phyloP scores from a whole-genome alignment of 2,888 invertebrate species.

The Corythucha ciliata region DNA sequence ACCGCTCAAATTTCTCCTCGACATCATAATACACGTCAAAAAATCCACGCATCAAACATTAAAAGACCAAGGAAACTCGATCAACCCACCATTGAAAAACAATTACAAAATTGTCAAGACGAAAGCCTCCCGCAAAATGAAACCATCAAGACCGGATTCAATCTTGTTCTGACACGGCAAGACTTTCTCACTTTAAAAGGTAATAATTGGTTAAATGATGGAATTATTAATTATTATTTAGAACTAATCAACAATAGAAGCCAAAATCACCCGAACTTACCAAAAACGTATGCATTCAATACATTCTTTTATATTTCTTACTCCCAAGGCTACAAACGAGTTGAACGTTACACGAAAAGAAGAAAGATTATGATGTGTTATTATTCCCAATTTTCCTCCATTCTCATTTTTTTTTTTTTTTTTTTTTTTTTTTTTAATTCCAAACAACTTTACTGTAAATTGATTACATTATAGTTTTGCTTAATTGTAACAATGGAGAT shows the following conservation, averaged over 20 bases:
- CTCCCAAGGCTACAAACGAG: conserved; percentile 6
- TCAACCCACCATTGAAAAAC: no score
- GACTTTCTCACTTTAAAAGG: conserved; percentile 7
- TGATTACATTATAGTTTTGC: no score
- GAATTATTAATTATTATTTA: not conserved
- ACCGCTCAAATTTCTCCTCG: conserved; percentile 4
- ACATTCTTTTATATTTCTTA: conserved; percentile 4
- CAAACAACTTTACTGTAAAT: no score
- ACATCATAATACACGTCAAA: conserved; percentile 10
- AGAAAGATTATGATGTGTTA: no score
- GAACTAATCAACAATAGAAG: not conserved
- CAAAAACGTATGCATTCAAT: conserved; percentile 3
- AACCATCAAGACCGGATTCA: no score
- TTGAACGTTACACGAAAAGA: conserved; percentile 6
- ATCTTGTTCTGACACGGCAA: not conserved
- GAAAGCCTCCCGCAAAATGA: no score
- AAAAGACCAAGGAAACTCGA: conserved; percentile 10
- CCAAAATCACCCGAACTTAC: no score
- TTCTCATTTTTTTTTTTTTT: no score
- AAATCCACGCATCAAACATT: conserved; percentile 7
- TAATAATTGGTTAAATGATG: conserved; percentile 11
- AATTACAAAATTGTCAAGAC: no score
- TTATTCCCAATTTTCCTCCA: no score
- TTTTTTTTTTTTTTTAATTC: no score
- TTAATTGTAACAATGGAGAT: no score